phyloP scores from a whole-genome alignment of 1,140 invertebrate species.

The Lysiphlebus fabarum region DNA sequence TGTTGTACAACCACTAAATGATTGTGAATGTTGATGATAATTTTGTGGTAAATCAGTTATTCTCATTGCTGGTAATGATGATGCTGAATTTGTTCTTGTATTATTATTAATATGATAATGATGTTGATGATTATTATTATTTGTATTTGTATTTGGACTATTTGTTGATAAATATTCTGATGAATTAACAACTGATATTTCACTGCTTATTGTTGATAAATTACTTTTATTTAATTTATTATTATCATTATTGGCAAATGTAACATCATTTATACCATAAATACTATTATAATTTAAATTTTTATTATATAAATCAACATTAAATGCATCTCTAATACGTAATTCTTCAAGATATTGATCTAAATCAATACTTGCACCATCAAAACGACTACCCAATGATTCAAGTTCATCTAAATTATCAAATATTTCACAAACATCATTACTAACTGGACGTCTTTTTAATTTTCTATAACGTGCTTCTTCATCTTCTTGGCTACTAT shows the following conservation, averaged over 20 bases:
- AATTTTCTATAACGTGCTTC: conserved; percentile 58
- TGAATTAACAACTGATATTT: too few relatives aligned
- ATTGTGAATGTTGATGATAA: conserved; percentile 45
- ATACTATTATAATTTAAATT: conserved; percentile 47
- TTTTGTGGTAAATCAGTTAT: conserved; percentile 43
- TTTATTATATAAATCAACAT: conserved; percentile 47
- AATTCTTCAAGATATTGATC: conserved; percentile 66
- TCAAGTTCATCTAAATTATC: conserved; percentile 60
- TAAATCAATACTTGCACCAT: conserved; percentile 61
- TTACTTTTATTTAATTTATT: too few relatives aligned
- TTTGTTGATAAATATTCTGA: too few relatives aligned
- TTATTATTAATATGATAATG: conserved; percentile 37
- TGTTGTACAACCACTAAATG: conserved; percentile 40
- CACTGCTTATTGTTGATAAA: too few relatives aligned
- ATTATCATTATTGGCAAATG: too few relatives aligned
- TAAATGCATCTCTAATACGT: conserved; percentile 55
- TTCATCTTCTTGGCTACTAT: conserved; percentile 43
- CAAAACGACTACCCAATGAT: conserved; percentile 59
- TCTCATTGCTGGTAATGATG: conserved; percentile 50
- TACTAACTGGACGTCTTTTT: conserved; percentile 70
- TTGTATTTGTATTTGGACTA: too few relatives aligned
- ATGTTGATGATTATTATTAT: too few relatives aligned
- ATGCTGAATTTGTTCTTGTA: conserved; percentile 43
- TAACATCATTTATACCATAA: conserved; percentile 47
- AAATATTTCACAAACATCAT: conserved; percentile 55